Base-by-base conservation (phyloP, 92 coral and sea anemone species). In the Bergia sp. region DNA sequence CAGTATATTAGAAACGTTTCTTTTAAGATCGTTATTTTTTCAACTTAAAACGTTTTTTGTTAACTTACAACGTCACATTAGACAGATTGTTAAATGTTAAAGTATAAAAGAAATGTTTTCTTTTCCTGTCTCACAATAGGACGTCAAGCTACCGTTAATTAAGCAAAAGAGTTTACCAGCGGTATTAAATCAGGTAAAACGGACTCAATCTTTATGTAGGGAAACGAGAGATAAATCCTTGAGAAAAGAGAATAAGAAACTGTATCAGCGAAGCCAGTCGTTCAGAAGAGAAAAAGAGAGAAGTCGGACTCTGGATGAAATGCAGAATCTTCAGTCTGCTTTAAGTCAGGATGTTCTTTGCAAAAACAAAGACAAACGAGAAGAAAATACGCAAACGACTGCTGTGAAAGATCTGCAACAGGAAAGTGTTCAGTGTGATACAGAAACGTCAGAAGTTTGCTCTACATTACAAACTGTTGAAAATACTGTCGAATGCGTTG, bases 111-210 rank as follows among this genome's bases (percentile, higher is more conserved):
- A 67, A 3, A 23, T 20, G 74, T 67, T 67, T 67, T 9, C 74
- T 67, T 67, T 38, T 36, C 10, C 3, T 73, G 77, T 38, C 6
- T 73, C 11, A 39, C 39, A 20, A 0, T 12, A 84, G 87, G 87
- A 84, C 42, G 8, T 45, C 43, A 84, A 84, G 66, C n/a, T 44
- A 36, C 87, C 77, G 65, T 49, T 84, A 37, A 47, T 18, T 18
- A 84, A 84, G 64, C 87, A 84, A 84, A 84, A 71, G 75, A 84
- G 87, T 84, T 23, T 84, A 43, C 87, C 87, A 36, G 77, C 47
- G 21, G 79, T 84, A 16, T 45, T 84, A 37, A 69, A 84, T 50
- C 87, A 84, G 66, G 87, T 84, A 84, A 84, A 71, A 37, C 87
- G 87, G 43, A 69, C 78, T 21, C 79, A 84, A 15, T 84, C 87